Evolutionary conservation across 2,797 vertebrate species (phyloP), one percentile per base, ranked within the genome.

Genomic region (Hyperoplus immaculatus): DNA sequence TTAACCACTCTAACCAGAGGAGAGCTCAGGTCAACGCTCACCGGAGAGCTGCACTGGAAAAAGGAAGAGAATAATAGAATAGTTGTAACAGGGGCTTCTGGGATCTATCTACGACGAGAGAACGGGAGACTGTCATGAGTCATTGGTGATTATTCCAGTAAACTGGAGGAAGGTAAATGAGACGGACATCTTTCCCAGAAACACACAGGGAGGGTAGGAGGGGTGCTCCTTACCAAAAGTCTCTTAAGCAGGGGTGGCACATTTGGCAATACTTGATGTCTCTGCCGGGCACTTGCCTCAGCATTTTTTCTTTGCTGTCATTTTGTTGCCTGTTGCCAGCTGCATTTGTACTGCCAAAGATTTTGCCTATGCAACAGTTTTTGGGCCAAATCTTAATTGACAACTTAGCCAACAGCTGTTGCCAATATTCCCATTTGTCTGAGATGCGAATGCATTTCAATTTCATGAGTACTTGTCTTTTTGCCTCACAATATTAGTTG

Each of bases 41-140:
- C 87, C 67, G 61, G 88, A 89, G 85, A 88, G 71, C 77, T 90
- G 86, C 66, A 75, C 75, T 84, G 81, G 61, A 89, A 85, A 83
- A 69, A 56, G 8, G 21, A 72, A 58, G 2, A 66, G 21, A 73
- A 73, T 14, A 77, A 62, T 12, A 66, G 41, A 69, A 65, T 47
- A 36, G 50, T 15, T 60, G 16, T 57, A 75, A 66, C 15, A 62
- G 57, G 56, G 54, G 42, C 29, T 75, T 71, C 56, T 36, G 13
- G 55, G 55, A 67, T 42, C 6, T 14, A 59, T 77, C 46, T 47
- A 66, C 5, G 2, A 49, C 60, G 55, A 60, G 4, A 75, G 45
- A 66, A 58, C 8, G 62, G 51, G 12, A 51, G 51, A 65, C 39
- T 29, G 51, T 39, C 29, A 46, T 80, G 56, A 18, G 58, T 77